A percentile compares a stretch with the other conserved stretches of the same genome.
Evolutionary conservation across 1,140 invertebrate genomes (phyloP).

Genomic region (Eupeodes corollae): DNA sequence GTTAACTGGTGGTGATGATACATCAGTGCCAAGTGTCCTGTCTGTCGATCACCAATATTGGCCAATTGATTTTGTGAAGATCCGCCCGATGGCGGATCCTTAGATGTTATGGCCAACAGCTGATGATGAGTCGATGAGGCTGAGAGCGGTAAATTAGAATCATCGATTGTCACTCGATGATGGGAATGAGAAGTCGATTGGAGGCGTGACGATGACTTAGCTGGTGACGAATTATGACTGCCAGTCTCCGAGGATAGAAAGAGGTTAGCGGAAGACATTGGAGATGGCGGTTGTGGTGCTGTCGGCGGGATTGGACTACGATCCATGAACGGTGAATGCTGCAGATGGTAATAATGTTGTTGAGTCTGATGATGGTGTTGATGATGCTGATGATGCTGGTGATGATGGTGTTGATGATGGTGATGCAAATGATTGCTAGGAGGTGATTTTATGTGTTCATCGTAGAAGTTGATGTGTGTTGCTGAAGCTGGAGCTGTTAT

Average conservation of each 20-base stretch:
- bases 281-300: constrained; percentile 46
- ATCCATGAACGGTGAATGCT: background rate
- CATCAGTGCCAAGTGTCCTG: constrained; percentile 28
- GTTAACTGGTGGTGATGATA: constrained; percentile 35
- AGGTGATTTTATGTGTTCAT: too few species aligned
- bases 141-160: constrained; percentile 26
- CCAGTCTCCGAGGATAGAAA: constrained; percentile 62
- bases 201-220: constrained; percentile 20
- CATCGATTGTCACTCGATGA: constrained; percentile 35
- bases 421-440: too few species aligned
- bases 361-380: constrained; percentile 3
- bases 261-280: constrained; percentile 56
- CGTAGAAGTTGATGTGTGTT: too few species aligned
- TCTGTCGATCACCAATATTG: constrained; percentile 10
- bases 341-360: too few species aligned
- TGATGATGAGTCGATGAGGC: constrained; percentile 9
- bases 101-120: constrained; percentile 16
- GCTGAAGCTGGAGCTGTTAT: too few species aligned
- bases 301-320: constrained; percentile 5
- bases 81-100: constrained; percentile 21
- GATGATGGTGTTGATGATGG: too few species aligned
- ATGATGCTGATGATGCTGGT: background rate
- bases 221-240: constrained; percentile 47
- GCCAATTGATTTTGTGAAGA: constrained; percentile 15
- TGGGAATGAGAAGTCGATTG: constrained; percentile 25